These are phyloP conservation scores for Pelusios castaneus DNA, from an alignment of 2,113 vertebrate species.

Conservation along the genomic window DNA sequence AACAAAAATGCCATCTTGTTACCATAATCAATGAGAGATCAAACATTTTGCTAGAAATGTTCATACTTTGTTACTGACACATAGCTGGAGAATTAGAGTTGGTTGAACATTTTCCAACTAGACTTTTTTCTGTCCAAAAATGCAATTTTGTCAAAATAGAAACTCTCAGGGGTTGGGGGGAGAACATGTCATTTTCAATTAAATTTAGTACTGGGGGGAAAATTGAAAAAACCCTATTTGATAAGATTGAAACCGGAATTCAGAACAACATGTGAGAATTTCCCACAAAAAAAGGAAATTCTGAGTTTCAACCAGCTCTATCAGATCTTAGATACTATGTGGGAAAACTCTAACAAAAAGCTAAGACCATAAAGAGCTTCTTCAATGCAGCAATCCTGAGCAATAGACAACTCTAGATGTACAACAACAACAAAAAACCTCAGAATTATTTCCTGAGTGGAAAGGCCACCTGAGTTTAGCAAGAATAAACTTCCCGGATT, in stretches of 20 bases:
- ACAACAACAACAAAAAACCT: neutral
- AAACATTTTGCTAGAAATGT: neutral
- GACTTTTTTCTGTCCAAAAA: neutral
- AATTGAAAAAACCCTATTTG: neutral
- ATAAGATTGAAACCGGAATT: slow-evolving; percentile 27
- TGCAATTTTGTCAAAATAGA: slow-evolving; percentile 18
- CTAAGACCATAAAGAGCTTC: neutral
- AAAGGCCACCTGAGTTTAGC: neutral
- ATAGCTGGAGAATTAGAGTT: neutral
- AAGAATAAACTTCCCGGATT: neutral
- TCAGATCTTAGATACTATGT: neutral
- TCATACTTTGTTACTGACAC: neutral
- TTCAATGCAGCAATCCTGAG: neutral
- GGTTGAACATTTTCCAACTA: neutral
- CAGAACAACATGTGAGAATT: neutral
- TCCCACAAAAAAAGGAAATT: neutral
- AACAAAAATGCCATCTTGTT: neutral
- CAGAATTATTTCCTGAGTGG: neutral
- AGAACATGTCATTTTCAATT: slow-evolving; percentile 40
- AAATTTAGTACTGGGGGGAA: neutral
- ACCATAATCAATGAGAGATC: neutral
- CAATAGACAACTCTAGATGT: neutral
- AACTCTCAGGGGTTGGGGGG: neutral
- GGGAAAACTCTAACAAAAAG: neutral
- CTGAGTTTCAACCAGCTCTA: neutral